Evolutionary conservation across 92 coral and sea anemone species (phyloP).

Genomic region (Muricea muricata): DNA sequence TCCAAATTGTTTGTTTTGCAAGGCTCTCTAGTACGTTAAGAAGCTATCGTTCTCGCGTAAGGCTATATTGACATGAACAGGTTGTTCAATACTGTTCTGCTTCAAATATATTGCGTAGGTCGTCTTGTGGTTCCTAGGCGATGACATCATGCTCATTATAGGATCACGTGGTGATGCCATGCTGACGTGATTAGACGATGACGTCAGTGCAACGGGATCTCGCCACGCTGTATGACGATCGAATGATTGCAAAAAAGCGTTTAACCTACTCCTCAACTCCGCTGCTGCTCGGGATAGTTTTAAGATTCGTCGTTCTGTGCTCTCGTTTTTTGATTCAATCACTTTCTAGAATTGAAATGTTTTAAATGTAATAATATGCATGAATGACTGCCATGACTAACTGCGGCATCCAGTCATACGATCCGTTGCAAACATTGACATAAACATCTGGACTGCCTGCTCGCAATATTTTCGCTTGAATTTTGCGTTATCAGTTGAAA

Average conservation of each 20-base stretch:
- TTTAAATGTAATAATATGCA: too few species aligned
- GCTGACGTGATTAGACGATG: background rate
- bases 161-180: background rate
- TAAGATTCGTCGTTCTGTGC: slow-evolving; percentile 42
- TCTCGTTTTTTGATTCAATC: slow-evolving; percentile 9
- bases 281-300: slow-evolving; percentile 8
- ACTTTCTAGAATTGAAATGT: slow-evolving; percentile 22
- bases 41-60: background rate
- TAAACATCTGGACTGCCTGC: too few species aligned
- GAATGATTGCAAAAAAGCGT: slow-evolving; percentile 7
- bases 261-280: background rate
- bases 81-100: slow-evolving; percentile 38
- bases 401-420: too few species aligned
- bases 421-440: too few species aligned
- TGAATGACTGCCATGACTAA: too few species aligned
- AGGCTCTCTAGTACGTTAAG: background rate
- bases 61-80: slow-evolving; percentile 34
- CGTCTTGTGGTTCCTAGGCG: slow-evolving; percentile 23
- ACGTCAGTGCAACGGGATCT: background rate
- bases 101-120: slow-evolving; percentile 5
- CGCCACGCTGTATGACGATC: background rate
- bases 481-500: too few species aligned
- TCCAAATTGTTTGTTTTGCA: too few species aligned
- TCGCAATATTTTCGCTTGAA: too few species aligned
- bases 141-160: background rate